These are phyloP conservation scores for Phalanger gymnotis DNA, from an alignment of 2,797 vertebrate species.

Conservation along the genomic window DNA sequence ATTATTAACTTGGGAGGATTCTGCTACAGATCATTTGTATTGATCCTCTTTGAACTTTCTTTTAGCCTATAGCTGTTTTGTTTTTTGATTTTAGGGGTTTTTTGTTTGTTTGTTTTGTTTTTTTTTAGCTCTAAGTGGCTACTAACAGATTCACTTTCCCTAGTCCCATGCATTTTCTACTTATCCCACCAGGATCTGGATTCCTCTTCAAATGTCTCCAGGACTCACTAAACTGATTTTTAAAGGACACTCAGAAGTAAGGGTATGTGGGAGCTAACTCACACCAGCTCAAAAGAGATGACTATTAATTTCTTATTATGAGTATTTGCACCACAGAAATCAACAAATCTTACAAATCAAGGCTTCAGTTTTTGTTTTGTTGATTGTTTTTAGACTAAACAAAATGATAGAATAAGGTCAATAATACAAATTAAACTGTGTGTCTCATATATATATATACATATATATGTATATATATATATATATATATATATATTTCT, in stretches of 20 bases:
- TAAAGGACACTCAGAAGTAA: background rate
- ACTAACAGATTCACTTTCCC: background rate
- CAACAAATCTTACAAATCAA: background rate
- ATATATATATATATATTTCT: background rate
- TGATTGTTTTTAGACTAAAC: background rate
- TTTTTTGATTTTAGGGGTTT: too few relatives aligned
- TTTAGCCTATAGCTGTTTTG: background rate
- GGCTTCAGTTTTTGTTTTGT: background rate
- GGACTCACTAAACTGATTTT: background rate
- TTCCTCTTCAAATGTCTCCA: background rate
- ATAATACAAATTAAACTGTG: background rate
- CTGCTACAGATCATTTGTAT: background rate
- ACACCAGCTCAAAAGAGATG: background rate
- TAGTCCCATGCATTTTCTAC: background rate
- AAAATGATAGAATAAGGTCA: background rate
- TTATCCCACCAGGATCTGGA: background rate
- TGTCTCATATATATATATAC: background rate
- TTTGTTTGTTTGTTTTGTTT: too few relatives aligned
- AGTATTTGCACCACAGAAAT: background rate
- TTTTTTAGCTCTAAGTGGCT: background rate
- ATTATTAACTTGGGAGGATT: background rate
- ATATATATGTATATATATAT: background rate
- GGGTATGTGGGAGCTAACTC: background rate
- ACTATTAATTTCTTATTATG: background rate
- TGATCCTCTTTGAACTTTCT: background rate